These are phyloP conservation scores for Amblyjoppa fuscipennis DNA, from an alignment of 2,888 invertebrate species.

Conservation along the genomic window DNA sequence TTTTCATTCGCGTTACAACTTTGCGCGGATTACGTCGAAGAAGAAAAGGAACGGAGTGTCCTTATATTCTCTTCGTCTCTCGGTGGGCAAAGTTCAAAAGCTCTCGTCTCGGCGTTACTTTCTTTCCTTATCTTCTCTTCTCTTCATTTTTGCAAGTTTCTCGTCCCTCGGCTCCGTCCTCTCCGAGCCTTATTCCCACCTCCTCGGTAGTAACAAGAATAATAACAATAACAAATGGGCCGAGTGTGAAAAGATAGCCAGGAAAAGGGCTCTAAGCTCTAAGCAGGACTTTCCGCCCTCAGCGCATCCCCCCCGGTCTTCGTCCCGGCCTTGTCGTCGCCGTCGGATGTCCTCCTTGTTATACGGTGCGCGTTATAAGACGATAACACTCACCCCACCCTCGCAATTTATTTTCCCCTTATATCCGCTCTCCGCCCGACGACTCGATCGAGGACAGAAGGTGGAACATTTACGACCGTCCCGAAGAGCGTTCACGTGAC, in stretches of 20 bases:
- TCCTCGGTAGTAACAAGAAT: conserved; percentile 23
- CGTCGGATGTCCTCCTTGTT: conserved; percentile 41
- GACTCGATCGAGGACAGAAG: conserved; percentile 41
- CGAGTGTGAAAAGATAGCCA: neutral
- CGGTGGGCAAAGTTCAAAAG: neutral
- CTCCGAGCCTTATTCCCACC: neutral
- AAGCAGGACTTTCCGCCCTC: neutral
- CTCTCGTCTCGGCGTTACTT: neutral
- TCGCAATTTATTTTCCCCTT: conserved; percentile 11
- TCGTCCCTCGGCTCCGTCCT: neutral
- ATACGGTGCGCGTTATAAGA: conserved; percentile 47
- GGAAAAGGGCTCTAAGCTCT: conserved; percentile 10
- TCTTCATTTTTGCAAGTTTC: neutral
- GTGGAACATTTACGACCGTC: conserved; percentile 46
- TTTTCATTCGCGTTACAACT: neutral
- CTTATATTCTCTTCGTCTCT: conserved; percentile 3
- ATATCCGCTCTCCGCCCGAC: neutral
- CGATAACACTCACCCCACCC: conserved; percentile 39
- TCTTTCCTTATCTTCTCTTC: neutral
- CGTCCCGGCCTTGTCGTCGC: conserved; percentile 9
- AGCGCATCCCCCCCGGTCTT: neutral
- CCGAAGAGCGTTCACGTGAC: conserved; percentile 34
- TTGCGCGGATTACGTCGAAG: neutral
- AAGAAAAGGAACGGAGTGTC: neutral
- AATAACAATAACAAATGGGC: neutral